Evolutionary conservation across 35 echinoderm and acorn worm genomes (phyloP).

Genomic region (Apostichopus californicus): DNA sequence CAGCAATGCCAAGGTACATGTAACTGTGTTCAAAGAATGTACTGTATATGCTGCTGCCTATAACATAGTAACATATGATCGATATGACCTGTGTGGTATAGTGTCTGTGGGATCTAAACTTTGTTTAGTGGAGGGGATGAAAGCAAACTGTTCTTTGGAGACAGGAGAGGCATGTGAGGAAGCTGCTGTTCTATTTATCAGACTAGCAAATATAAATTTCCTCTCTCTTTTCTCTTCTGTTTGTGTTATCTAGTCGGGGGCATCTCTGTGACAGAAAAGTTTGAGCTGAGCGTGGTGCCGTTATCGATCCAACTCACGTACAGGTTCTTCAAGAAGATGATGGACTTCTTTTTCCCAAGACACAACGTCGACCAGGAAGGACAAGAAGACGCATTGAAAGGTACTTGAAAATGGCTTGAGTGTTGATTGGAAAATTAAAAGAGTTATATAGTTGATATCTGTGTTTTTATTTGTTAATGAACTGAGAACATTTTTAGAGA

Average conservation of each 20-base stretch:
- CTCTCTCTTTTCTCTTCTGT: not conserved
- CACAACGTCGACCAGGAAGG: constrained; percentile 77
- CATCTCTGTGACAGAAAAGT: constrained; percentile 90
- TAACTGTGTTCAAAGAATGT: no score
- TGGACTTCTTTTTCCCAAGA: constrained; percentile 95
- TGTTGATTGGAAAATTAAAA: not conserved
- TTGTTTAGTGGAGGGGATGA: no score
- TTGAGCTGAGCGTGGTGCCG: constrained; percentile 94
- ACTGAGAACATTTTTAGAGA: no score
- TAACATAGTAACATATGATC: no score
- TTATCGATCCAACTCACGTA: constrained; percentile 86
- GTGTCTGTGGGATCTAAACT: no score
- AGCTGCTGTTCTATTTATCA: no score
- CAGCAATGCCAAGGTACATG: no score
- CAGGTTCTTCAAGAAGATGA: constrained; percentile 96
- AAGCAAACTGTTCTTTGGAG: no score
- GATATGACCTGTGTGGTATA: no score
- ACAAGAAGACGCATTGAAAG: constrained; percentile 15
- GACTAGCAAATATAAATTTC: not conserved
- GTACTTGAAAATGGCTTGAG: not conserved
- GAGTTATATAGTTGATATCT: not conserved
- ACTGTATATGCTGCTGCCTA: no score
- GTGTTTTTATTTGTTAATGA: not conserved
- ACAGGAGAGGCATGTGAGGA: no score
- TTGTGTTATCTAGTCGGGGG: constrained; percentile 68